Conservation (phyloP, 2,888 invertebrate species). For the Cephus runcator region DNA sequence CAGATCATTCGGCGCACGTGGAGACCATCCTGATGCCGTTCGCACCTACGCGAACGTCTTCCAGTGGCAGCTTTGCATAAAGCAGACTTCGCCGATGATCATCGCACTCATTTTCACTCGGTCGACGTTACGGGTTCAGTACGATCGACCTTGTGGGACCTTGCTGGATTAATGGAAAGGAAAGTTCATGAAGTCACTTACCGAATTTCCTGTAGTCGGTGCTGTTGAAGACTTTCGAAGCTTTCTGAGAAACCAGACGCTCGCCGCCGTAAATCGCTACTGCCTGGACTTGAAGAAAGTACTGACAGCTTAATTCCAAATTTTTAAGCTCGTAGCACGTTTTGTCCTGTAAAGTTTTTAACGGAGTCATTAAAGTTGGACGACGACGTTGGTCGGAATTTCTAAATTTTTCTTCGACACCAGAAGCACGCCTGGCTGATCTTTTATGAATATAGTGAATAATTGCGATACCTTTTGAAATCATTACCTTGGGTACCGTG, state of each 20-base stretch:
- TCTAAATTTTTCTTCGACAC: too few species aligned
- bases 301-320: constrained; percentile 76
- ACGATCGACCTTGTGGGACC: constrained; percentile 12
- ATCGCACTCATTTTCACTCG: constrained; percentile 25
- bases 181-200: constrained; percentile 23
- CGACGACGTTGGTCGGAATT: too few species aligned
- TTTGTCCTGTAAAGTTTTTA: constrained; percentile 68
- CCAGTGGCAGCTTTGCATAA: constrained; percentile 46
- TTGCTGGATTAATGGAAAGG: neutral
- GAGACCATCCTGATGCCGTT: constrained; percentile 39
- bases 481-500: constrained; percentile 71
- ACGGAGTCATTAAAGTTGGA: too few species aligned
- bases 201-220: constrained; percentile 67
- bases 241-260: constrained; percentile 77
- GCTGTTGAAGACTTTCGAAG: constrained; percentile 78
- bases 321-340: constrained; percentile 74
- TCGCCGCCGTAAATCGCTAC: constrained; percentile 76
- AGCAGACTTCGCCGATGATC: constrained; percentile 40
- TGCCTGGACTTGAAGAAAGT: constrained; percentile 84
- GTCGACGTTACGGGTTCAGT: neutral
- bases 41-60: constrained; percentile 46
- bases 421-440: too few species aligned
- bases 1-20: constrained; percentile 46
- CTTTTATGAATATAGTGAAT: constrained; percentile 51
- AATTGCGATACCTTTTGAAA: constrained; percentile 15